Base-by-base conservation (phyloP, 2,113 vertebrate species). In the Cichladusa arquata region DNA sequence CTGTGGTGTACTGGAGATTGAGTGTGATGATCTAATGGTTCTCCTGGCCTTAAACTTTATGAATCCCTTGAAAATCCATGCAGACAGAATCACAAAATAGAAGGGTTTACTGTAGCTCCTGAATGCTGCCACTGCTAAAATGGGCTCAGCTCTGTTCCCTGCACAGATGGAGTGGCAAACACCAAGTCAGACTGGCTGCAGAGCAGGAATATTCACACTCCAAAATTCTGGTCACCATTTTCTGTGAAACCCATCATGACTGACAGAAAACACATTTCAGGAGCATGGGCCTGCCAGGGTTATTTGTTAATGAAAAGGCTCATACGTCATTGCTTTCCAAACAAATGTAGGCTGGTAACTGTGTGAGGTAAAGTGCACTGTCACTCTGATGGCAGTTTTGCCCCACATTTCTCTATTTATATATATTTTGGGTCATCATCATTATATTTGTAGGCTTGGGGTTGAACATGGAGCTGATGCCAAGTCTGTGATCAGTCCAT, bases 1-100 rank as follows among this genome's bases (percentile, higher is more conserved):
- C 70, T 90, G 74, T 78, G 47, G 42, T 94, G 16, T 92, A 20
- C 64, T 93, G 80, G 83, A 92, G 76, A 88, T 71, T 71, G 72
- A 83, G 64, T 71, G 57, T 72, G 92, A 67, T 78, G 79, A 92
- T 81, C 76, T 87, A 61, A 86, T 64, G 60, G 86, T 86, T 86
- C 89, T 95, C 64, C 47, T 92, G 89, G 79, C 67, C 69, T 93
- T 95, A 88, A 88, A 57, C 29, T 81, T 92, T 88, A 83, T 65
- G 72, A 81, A 91, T 92, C 44, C 38, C 81, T 72, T 86, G 60
- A 81, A 96, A 92, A 90, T 54, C 44, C 47, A 67, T 17, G 15
- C 56, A 91, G 65, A 14, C 10, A 29, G 19, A 91, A 92, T 74
- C 34, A 64, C 0, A 5, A 81, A 91, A 80, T 51, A 74, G 34